These are phyloP conservation scores for Arenaria interpres DNA, from an alignment of 2,113 vertebrate species.

Conservation along the genomic window DNA sequence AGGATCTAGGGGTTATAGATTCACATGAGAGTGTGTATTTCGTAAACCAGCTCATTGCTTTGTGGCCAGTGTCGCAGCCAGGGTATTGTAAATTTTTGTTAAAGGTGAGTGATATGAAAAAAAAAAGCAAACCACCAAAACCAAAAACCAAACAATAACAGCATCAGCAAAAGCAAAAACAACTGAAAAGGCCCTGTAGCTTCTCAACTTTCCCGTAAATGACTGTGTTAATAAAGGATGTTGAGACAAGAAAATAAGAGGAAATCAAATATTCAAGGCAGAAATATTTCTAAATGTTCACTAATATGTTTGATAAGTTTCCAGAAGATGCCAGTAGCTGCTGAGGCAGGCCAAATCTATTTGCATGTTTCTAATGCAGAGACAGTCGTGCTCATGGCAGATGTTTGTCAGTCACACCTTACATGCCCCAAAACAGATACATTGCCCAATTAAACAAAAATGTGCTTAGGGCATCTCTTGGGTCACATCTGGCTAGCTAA, in stretches of 20 bases:
- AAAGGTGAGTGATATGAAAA: neutral
- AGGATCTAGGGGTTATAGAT: neutral
- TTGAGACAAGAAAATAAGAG: neutral
- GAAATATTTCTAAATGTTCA: neutral
- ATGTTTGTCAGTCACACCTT: constrained; percentile 22
- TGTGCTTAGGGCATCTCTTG: neutral
- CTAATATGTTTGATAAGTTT: neutral
- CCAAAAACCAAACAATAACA: neutral
- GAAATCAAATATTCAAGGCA: neutral
- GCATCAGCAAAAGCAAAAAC: neutral
- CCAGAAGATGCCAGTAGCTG: neutral
- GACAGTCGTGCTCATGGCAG: neutral
- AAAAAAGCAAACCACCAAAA: neutral
- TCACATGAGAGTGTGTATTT: fast-evolving
- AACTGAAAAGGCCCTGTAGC: neutral
- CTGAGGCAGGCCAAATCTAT: neutral
- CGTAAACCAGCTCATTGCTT: neutral
- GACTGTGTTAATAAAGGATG: neutral
- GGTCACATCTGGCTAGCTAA: constrained; percentile 44
- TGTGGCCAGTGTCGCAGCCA: neutral
- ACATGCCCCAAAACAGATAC: neutral
- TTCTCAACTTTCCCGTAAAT: neutral
- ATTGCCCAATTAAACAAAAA: constrained; percentile 39
- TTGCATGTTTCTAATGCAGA: neutral
- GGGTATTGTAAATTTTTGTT: neutral